Evolutionary conservation across 2,888 invertebrate species (phyloP).

Genomic region (Orthonychiurus folsomi): DNA sequence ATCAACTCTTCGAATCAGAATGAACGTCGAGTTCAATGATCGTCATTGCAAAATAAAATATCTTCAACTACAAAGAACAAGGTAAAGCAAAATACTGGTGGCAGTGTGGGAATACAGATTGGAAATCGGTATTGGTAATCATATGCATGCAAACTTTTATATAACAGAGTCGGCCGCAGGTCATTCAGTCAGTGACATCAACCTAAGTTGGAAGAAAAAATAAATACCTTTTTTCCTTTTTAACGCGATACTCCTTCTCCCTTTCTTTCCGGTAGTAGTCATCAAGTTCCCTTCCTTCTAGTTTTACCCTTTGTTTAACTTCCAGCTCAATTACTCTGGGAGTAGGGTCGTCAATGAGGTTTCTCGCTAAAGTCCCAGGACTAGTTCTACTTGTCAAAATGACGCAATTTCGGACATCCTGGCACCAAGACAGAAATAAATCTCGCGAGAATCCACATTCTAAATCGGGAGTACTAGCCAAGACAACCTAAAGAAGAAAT

Average conservation of each 20-base stretch:
- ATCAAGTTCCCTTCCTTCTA: conserved; percentile 52
- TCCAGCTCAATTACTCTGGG: conserved; percentile 45
- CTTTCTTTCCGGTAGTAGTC: conserved; percentile 47
- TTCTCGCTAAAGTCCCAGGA: conserved; percentile 49
- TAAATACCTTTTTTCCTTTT: conserved; percentile 39
- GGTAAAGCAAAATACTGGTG: too few species aligned
- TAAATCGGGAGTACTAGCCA: conserved; percentile 89
- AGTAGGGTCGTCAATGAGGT: conserved; percentile 48
- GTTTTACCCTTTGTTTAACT: conserved; percentile 47
- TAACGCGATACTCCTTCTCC: conserved; percentile 42
- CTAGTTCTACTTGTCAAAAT: conserved; percentile 73
- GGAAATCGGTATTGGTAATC: neutral
- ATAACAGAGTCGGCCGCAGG: neutral
- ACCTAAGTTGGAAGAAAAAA: too few species aligned
- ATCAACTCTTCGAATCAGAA: too few species aligned
- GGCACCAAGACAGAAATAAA: conserved; percentile 87
- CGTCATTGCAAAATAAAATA: too few species aligned
- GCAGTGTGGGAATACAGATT: too few species aligned
- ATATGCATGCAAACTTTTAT: neutral
- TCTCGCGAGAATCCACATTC: conserved; percentile 93
- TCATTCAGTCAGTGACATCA: neutral
- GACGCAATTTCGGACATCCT: conserved; percentile 83
- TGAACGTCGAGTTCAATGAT: too few species aligned
- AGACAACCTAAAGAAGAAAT: conserved; percentile 58
- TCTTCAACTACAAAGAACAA: too few species aligned